phyloP scores from a whole-genome alignment of 2,888 invertebrate genomes.

The Hydroisotoma schaefferi region DNA sequence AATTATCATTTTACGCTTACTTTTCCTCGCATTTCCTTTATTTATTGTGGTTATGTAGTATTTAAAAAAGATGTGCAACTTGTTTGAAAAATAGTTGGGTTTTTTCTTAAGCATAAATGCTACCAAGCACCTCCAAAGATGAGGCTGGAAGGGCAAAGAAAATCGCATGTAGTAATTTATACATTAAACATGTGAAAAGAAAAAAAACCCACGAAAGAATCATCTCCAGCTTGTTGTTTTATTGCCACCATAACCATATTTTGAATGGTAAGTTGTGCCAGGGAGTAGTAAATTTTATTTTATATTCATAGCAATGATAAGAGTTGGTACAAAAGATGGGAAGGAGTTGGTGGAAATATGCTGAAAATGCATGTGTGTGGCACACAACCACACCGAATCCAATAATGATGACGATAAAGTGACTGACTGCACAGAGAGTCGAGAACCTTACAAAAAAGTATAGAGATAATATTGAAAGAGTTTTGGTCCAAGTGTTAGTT shows the following conservation, averaged over 20 bases:
- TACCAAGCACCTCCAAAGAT: not conserved
- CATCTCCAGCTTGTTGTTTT: conserved; percentile 12
- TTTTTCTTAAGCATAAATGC: too few relatives aligned
- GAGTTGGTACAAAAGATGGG: conserved; percentile 3
- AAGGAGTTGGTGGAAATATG: not conserved
- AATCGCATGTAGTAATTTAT: not conserved
- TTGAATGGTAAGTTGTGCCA: conserved; percentile 11
- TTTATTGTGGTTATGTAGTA: too few relatives aligned
- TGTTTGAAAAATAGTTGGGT: too few relatives aligned
- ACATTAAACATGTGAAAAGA: too few relatives aligned
- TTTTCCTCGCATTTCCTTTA: too few relatives aligned
- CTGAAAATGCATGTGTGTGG: conserved; percentile 9
- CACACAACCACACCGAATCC: conserved; percentile 15
- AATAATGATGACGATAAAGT: conserved; percentile 11
- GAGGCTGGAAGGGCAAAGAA: not conserved
- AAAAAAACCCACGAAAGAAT: too few relatives aligned
- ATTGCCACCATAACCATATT: conserved; percentile 17
- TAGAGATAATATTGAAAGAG: not conserved
- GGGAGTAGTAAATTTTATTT: not conserved
- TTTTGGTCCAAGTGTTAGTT: not conserved
- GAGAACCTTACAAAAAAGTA: not conserved
- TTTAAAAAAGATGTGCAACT: too few relatives aligned
- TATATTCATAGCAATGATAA: not conserved
- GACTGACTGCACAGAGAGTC: not conserved
- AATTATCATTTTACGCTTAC: too few relatives aligned